Base-by-base conservation (phyloP, 1,140 invertebrate species). In the Lepidostoma basale region DNA sequence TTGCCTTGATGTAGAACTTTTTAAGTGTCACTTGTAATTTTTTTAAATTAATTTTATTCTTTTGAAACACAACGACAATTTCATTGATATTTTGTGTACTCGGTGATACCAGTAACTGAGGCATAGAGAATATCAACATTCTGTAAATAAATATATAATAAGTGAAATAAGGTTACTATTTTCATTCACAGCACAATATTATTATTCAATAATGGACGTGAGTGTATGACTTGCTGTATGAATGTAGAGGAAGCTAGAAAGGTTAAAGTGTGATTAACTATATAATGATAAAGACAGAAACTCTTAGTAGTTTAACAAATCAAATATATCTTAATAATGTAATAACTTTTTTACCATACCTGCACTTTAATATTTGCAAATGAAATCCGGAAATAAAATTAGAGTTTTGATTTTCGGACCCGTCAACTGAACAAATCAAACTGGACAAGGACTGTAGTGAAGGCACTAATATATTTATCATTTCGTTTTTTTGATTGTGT, bases 281-380 rank as follows among this genome's bases (percentile, higher is more conserved):
- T n/a, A n/a, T n/a, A n/a, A n/a, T n/a, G n/a, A n/a, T n/a, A n/a
- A n/a, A n/a, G n/a, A n/a, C n/a, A n/a, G n/a, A n/a, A n/a, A n/a
- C n/a, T n/a, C n/a, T n/a, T 3, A 45, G 1, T 45, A n/a, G 33
- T 36, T 36, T 36, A 36, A 36, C 14, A 9, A 1, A 36, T 9
- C 33, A 12, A 6, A 1, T 12, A n/a, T 12, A n/a, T 36, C 1
- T 5, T 12, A 9, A 36, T 36, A 36, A n/a, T 3, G 5, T 36
- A 36, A 36, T 36, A 36, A 36, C 9, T 2, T 36, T 12, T 36
- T 36, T n/a, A n/a, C 33, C 33, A 26, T 72, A 81, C 82, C 82
- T 80, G 76, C 80, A 83, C 73, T 83, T 83, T 26, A 83, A 74
- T 67, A 83, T 79, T 78, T 81, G 81, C 78, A 79, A 81, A 63